Evolutionary conservation across 2,797 vertebrate genomes (phyloP).

Genomic region (Pteropus rufus): DNA sequence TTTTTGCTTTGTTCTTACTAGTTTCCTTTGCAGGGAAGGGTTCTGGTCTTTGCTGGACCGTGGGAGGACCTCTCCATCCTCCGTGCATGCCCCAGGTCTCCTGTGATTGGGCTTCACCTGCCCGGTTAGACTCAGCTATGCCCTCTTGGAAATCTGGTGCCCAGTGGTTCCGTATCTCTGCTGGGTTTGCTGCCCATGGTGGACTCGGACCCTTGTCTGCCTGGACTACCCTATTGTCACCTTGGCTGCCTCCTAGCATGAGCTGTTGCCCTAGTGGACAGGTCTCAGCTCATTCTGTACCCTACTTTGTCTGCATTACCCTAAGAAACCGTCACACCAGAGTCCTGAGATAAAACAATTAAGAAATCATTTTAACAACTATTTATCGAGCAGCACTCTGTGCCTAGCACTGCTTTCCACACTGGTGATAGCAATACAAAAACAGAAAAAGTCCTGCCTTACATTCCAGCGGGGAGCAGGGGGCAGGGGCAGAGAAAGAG

Average conservation of each 20-base stretch:
- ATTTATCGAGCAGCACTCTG: rapidly evolving
- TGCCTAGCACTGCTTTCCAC: too few relatives aligned
- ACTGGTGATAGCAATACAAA: not conserved
- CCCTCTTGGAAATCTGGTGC: not conserved
- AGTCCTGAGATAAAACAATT: not conserved
- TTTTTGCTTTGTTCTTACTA: not conserved
- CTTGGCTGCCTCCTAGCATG: not conserved
- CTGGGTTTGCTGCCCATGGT: not conserved
- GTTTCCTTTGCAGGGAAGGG: not conserved
- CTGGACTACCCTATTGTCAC: not conserved
- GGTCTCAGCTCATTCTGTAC: not conserved
- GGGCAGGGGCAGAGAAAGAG: rapidly evolving
- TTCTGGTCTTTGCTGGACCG: not conserved
- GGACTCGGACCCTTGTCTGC: not conserved
- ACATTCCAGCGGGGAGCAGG: not conserved
- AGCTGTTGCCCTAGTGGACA: not conserved
- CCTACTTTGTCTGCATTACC: not conserved
- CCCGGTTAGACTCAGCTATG: not conserved
- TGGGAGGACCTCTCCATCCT: not conserved
- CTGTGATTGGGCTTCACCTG: not conserved
- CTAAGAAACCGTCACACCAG: not conserved
- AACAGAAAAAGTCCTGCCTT: not conserved
- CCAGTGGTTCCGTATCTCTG: rapidly evolving
- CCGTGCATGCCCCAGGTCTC: too few relatives aligned
- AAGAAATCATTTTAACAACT: not conserved